A percentile compares a stretch with the other conserved stretches of the same genome.
These are phyloP conservation scores for Crypturellus undulatus DNA, from an alignment of 2,113 vertebrate species.

Conservation along the genomic window DNA sequence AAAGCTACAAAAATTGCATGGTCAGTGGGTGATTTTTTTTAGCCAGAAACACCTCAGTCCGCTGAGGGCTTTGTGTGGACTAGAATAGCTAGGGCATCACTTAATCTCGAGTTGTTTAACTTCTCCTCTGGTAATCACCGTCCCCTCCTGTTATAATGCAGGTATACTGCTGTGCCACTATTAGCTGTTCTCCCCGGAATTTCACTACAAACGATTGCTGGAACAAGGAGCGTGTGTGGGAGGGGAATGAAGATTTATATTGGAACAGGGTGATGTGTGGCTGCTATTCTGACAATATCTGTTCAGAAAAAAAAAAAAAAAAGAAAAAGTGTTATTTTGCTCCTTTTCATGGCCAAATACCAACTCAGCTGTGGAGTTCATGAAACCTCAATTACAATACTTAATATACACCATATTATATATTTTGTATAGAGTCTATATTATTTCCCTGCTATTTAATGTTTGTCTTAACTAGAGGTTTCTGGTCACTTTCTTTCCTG, in stretches of 20 bases:
- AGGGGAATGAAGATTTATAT: constrained; percentile 25
- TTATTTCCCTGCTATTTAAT: background rate
- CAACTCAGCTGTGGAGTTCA: constrained; percentile 1
- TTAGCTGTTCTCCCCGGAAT: constrained; percentile 57
- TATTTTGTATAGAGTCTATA: background rate
- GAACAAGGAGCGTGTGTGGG: constrained; percentile 23
- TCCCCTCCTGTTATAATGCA: constrained; percentile 43
- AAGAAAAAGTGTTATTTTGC: background rate
- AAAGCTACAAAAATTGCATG: background rate
- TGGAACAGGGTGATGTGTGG: background rate
- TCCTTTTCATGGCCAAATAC: background rate
- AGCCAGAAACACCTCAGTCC: background rate
- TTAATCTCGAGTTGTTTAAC: constrained; percentile 63
- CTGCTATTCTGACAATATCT: background rate
- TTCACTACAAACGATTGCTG: constrained; percentile 61
- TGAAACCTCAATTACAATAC: background rate
- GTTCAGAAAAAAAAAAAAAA: constrained; percentile 15
- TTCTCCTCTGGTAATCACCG: constrained; percentile 24
- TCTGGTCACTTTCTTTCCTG: background rate
- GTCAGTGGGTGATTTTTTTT: constrained; percentile 8
- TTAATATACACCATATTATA: background rate
- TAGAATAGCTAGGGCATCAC: background rate
- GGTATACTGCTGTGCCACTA: constrained; percentile 55
- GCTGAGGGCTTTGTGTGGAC: constrained; percentile 11
- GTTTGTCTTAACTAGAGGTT: background rate